Evolutionary conservation across 2,113 vertebrate species (phyloP), one percentile per base, ranked within the genome.

Genomic region (Trachemys scripta): DNA sequence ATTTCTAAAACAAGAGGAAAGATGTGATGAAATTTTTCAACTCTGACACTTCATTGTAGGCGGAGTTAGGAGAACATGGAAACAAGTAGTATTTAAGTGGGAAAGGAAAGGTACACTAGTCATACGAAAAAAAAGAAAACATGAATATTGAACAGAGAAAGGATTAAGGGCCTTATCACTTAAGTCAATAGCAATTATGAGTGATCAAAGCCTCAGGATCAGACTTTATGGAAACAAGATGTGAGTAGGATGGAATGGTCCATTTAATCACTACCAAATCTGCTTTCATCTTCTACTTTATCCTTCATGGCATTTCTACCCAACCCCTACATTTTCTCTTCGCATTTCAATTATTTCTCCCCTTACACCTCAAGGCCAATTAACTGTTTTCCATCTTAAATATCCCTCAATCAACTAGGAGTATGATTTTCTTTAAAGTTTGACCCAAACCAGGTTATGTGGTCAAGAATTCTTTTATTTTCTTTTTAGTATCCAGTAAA

Each of bases 151-250:
- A 72, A 72, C 42, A 1, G 88, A 54, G 53, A 85, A 79, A 82
- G 5, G 51, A 53, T 57, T 22, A 53, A 51, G 87, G 12, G 1
- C 3, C 8, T 16, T 27, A 59, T 42, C 79, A 84, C 24, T 59
- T 57, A 79, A 83, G 65, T 47, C 19, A 83, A 38, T 0, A 0
- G 13, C 31, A 92, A 8, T 35, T 79, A 4, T 1, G 45, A 1
- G 2, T 81, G 5, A 45, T 22, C 35, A 57, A n/a, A n/a, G 80
- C n/a, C 51, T 38, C 80, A 51, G n/a, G 22, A 6, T 53, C 20
- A 82, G 3, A 27, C 24, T 81, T 11, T 4, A 81, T 49, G 53
- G 93, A 94, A 84, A 82, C 6, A 84, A 24, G 20, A 35, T 1
- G 92, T 78, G 4, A 85, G 12, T 8, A 82, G 29, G 22, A 90